phyloP scores from a whole-genome alignment of 2,113 vertebrate species.

The Seriola aureovittata region DNA sequence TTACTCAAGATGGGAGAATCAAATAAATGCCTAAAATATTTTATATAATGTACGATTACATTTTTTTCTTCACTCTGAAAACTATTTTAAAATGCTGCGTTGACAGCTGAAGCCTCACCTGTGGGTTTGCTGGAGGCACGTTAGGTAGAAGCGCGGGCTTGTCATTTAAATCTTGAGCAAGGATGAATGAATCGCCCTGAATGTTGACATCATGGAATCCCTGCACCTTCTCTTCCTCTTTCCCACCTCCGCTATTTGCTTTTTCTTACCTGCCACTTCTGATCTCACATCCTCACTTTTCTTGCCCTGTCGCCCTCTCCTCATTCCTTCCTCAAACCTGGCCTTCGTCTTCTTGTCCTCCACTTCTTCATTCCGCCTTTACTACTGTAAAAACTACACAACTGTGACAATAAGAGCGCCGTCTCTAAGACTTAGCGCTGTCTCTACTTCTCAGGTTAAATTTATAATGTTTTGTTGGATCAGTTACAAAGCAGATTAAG shows the following conservation, averaged over 20 bases:
- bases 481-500: not conserved
- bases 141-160: slow-evolving; percentile 21
- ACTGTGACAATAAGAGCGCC: not conserved
- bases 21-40: slow-evolving; percentile 4
- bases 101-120: slow-evolving; percentile 59
- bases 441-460: not conserved
- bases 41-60: not conserved
- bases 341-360: slow-evolving; percentile 35
- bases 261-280: slow-evolving; percentile 35
- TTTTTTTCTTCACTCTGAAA: not conserved
- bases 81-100: not conserved
- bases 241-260: slow-evolving; percentile 21
- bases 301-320: slow-evolving; percentile 20
- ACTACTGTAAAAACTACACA: slow-evolving; percentile 13
- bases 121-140: slow-evolving; percentile 52
- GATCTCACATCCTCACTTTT: slow-evolving; percentile 6
- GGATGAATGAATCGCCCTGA: slow-evolving; percentile 45
- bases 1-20: not conserved
- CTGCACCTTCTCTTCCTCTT: slow-evolving; percentile 14
- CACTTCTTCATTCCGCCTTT: not conserved
- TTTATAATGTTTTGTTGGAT: not conserved
- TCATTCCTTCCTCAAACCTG: slow-evolving; percentile 1
- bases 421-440: not conserved
- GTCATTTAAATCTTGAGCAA: slow-evolving; percentile 42
- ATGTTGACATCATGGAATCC: slow-evolving; percentile 32